Evolutionary conservation across 2,888 invertebrate genomes (phyloP).

Genomic region (Lepidonotus clava): DNA sequence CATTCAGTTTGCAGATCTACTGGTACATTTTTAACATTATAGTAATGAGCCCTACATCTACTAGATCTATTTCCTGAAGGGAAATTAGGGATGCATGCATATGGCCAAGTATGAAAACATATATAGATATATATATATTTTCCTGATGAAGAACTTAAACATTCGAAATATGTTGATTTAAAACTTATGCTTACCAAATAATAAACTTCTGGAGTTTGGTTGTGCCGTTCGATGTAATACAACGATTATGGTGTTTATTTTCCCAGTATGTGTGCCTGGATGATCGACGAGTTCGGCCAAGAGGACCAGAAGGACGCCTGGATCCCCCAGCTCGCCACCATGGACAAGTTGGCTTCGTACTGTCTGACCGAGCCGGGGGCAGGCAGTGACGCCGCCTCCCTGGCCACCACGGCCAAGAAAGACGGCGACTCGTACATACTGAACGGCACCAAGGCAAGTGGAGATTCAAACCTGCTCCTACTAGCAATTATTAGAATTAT

Average conservation of each 20-base stretch:
- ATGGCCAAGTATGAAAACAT: neutral
- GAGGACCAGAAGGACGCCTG: conserved; percentile 80
- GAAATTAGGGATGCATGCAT: neutral
- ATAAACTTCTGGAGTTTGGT: neutral
- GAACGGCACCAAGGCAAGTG: conserved; percentile 82
- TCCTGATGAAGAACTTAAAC: neutral
- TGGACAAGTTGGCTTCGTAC: conserved; percentile 82
- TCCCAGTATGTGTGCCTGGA: conserved; percentile 83
- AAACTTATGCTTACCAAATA: neutral
- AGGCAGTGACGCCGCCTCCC: conserved; percentile 83
- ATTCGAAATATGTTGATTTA: neutral
- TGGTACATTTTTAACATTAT: too few species aligned
- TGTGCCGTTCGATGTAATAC: neutral
- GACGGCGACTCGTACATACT: conserved; percentile 82
- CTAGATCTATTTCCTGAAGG: too few species aligned
- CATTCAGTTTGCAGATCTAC: too few species aligned
- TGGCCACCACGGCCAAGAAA: conserved; percentile 81
- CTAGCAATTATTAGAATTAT: too few species aligned
- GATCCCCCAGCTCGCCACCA: conserved; percentile 81
- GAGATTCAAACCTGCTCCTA: too few species aligned
- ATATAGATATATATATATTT: neutral
- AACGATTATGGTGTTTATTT: too few species aligned
- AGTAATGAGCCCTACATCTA: too few species aligned
- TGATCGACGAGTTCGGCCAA: conserved; percentile 83
- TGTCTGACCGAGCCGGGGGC: conserved; percentile 78